Conservation (phyloP, 2,113 vertebrate genomes). For the Cranoglanis bouderius region DNA sequence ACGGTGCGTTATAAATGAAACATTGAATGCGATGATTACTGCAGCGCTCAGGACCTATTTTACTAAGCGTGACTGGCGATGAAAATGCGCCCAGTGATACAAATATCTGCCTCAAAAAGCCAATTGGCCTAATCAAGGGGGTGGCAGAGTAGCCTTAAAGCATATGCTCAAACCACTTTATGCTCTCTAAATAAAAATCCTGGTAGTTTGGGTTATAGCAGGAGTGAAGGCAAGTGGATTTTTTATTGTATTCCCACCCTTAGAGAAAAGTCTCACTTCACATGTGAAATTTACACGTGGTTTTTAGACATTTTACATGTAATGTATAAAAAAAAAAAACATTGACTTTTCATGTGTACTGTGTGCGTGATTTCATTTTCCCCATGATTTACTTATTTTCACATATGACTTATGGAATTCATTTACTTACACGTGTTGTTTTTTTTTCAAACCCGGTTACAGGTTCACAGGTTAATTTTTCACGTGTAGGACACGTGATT, state of each 20-base stretch:
- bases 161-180: slow-evolving; percentile 11
- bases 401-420: not conserved
- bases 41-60: slow-evolving; percentile 14
- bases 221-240: not conserved
- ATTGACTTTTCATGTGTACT: not conserved
- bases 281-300: not conserved
- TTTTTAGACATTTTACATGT: not conserved
- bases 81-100: slow-evolving; percentile 36
- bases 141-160: not conserved
- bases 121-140: slow-evolving; percentile 36
- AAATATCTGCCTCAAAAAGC: slow-evolving; percentile 32
- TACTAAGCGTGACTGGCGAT: slow-evolving; percentile 23
- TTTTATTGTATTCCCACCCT: not conserved
- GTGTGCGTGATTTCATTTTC: not conserved
- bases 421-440: not conserved
- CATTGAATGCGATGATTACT: slow-evolving; percentile 22
- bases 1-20: slow-evolving; percentile 27
- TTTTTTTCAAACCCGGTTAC: not conserved
- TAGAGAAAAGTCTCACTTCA: not conserved
- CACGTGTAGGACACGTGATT: not conserved
- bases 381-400: not conserved
- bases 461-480: not conserved
- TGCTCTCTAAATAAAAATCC: slow-evolving; percentile 12
- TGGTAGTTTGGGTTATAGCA: not conserved
- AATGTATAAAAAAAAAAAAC: not conserved